Conservation (phyloP, 2,888 invertebrate genomes). For the Drosophila phalerata region DNA sequence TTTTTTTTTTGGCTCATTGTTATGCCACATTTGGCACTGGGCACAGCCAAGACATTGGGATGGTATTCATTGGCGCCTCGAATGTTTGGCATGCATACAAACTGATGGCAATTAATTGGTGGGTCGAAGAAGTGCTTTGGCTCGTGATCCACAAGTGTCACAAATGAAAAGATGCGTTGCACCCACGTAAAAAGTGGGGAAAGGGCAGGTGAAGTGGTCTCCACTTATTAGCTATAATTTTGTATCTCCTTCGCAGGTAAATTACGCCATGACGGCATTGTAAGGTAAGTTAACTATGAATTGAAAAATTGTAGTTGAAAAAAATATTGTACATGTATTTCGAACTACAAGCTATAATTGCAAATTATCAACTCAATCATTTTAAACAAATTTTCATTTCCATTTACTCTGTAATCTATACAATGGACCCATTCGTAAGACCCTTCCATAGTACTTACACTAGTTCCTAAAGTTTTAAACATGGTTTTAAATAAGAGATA, state of each 20-base stretch:
- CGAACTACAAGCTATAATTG: background rate
- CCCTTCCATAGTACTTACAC: background rate
- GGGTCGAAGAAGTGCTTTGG: constrained; percentile 41
- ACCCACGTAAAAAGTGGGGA: background rate
- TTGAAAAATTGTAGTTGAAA: too few species aligned
- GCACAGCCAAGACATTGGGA: constrained; percentile 7
- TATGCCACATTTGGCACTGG: constrained; percentile 18
- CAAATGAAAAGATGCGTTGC: constrained; percentile 7
- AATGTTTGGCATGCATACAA: constrained; percentile 59
- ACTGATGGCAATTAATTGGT: constrained; percentile 61
- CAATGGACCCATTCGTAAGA: background rate
- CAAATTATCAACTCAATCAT: too few species aligned
- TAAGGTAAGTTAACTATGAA: background rate
- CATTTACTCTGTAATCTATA: too few species aligned
- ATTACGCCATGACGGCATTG: background rate
- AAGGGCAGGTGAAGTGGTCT: background rate
- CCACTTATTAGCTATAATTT: background rate
- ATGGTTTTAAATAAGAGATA: background rate
- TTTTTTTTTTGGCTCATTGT: constrained; percentile 41
- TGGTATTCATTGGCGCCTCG: constrained; percentile 18
- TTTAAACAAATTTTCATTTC: too few species aligned
- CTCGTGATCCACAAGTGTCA: constrained; percentile 28
- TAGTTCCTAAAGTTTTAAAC: background rate
- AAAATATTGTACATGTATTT: background rate
- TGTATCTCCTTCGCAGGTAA: background rate